Percentiles rank a stretch among this genome's conserved stretches.
Conservation (phyloP, 1,140 invertebrate genomes). For the Drosophila ananassae region DNA sequence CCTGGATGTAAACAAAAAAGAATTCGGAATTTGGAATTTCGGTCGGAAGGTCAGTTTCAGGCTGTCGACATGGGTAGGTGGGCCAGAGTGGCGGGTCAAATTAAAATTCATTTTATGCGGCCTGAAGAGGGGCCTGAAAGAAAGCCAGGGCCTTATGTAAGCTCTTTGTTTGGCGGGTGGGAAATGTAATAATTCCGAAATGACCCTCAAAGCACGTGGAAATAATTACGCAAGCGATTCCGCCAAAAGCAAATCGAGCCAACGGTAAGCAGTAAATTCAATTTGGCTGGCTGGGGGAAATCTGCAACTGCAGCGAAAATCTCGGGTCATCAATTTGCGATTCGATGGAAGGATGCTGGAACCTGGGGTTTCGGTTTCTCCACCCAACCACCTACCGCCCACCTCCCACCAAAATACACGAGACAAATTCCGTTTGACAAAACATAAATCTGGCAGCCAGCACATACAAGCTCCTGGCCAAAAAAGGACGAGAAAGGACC, state of each 20-base stretch:
- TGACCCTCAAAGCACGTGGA: conserved; percentile 52
- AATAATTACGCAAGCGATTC: conserved; percentile 68
- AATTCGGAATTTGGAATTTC: conserved; percentile 36
- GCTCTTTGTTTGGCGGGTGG: conserved; percentile 37
- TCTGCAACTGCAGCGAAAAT: conserved; percentile 62
- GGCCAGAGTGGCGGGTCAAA: conserved; percentile 32
- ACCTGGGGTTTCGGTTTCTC: neutral
- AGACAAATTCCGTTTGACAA: conserved; percentile 65
- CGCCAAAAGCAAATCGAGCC: neutral
- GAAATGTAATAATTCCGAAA: conserved; percentile 61
- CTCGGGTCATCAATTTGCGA: conserved; percentile 67
- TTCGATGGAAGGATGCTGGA: conserved; percentile 38
- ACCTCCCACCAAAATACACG: conserved; percentile 23
- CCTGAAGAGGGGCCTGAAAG: conserved; percentile 28
- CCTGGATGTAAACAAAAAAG: conserved; percentile 44
- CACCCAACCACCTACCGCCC: neutral
- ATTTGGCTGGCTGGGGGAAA: conserved; percentile 44
- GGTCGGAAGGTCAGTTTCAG: conserved; percentile 51
- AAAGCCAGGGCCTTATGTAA: conserved; percentile 27
- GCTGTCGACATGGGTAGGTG: conserved; percentile 6
- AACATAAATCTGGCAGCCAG: conserved; percentile 61
- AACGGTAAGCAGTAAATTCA: conserved; percentile 40
- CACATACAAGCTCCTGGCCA: conserved; percentile 10
- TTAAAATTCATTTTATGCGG: conserved; percentile 62
- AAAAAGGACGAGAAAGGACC: conserved; percentile 13